Evolutionary conservation across 1,140 invertebrate genomes (phyloP).

Genomic region (Drosophila azteca): DNA sequence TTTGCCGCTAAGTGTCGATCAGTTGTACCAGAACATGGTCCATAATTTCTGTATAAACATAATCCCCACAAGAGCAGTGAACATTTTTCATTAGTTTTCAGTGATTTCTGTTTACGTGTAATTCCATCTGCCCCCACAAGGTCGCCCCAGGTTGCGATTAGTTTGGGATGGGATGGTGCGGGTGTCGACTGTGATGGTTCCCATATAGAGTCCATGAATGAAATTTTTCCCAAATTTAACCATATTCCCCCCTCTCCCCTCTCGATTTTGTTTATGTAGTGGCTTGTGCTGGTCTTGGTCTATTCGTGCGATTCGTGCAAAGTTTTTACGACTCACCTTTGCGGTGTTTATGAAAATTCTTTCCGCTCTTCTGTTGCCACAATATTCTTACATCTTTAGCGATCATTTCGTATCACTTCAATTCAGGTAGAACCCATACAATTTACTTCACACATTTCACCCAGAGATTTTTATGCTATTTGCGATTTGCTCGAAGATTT

Average conservation of each 20-base stretch:
- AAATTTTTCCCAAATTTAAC: constrained; percentile 34
- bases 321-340: constrained; percentile 59
- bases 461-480: constrained; percentile 5
- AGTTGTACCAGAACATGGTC: constrained; percentile 7
- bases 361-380: constrained; percentile 1
- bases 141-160: constrained; percentile 29
- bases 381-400: constrained; percentile 35
- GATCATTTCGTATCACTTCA: constrained; percentile 28
- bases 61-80: constrained; percentile 1
- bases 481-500: constrained; percentile 26
- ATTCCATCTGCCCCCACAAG: constrained; percentile 64
- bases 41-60: constrained; percentile 2
- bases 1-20: constrained; percentile 31
- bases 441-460: constrained; percentile 25
- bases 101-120: constrained; percentile 50
- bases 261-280: constrained; percentile 49
- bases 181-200: constrained; percentile 4
- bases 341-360: constrained; percentile 64
- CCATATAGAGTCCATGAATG: constrained; percentile 50
- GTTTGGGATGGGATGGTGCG: constrained; percentile 3
- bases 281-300: background rate
- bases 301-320: background rate
- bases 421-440: constrained; percentile 34
- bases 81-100: constrained; percentile 20
- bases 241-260: constrained; percentile 1